These are phyloP conservation scores for Pachyuromys duprasi DNA, from an alignment of 2,797 vertebrate species.

Conservation along the genomic window DNA sequence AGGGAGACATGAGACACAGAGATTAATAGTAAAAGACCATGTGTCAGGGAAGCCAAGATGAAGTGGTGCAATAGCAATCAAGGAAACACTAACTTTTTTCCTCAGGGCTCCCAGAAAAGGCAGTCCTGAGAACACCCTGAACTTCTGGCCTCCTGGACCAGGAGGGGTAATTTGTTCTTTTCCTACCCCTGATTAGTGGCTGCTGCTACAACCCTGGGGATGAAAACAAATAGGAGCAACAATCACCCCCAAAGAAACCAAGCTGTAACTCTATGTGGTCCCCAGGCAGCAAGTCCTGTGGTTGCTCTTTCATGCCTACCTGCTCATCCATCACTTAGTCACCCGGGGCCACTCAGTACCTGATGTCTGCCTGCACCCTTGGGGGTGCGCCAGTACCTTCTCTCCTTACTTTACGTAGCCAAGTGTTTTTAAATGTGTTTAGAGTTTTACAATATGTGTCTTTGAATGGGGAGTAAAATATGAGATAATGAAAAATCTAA, in stretches of 20 bases:
- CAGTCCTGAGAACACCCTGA: not conserved
- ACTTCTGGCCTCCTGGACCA: not conserved
- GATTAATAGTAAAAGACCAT: not conserved
- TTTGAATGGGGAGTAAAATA: not conserved
- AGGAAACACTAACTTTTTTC: not conserved
- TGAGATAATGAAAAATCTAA: not conserved
- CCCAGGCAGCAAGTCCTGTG: not conserved
- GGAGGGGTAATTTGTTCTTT: not conserved
- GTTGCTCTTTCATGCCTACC: not conserved
- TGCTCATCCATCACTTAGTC: not conserved
- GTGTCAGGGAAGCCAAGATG: not conserved
- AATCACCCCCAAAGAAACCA: not conserved
- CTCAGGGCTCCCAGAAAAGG: not conserved
- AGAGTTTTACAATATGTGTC: not conserved
- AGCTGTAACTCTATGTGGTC: not conserved
- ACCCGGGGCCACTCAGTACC: not conserved
- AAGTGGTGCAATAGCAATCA: accelerated
- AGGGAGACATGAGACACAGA: not conserved
- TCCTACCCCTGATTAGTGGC: not conserved
- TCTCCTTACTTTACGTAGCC: not conserved
- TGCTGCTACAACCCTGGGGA: not conserved
- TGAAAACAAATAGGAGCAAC: not conserved
- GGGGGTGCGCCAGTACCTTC: not conserved
- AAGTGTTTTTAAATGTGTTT: not conserved
- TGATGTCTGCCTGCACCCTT: not conserved